Percentiles rank a stretch among this genome's conserved stretches.
Conservation (phyloP, 2,113 vertebrate species). For the Chaetodon auriga region DNA sequence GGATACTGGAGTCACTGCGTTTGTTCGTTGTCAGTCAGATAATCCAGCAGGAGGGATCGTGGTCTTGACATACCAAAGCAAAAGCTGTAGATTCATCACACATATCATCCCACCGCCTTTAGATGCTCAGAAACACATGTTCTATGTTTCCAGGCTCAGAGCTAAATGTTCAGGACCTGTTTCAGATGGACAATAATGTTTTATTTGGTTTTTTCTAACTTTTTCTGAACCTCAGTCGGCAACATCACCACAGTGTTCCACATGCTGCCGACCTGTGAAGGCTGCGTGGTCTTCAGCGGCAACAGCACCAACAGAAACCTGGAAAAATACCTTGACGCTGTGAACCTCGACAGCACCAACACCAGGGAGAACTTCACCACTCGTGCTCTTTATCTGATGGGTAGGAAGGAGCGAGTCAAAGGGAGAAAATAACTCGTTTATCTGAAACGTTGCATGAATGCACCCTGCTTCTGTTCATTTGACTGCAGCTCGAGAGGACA, state of each 20-base stretch:
- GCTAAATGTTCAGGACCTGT: background rate
- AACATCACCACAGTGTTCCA: background rate
- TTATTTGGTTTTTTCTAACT: background rate
- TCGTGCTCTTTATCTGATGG: slow-evolving; percentile 24
- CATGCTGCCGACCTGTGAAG: background rate
- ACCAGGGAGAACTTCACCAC: fast-evolving
- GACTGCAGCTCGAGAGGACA: slow-evolving; percentile 2
- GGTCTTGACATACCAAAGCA: background rate
- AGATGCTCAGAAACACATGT: background rate
- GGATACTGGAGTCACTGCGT: background rate
- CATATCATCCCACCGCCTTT: no score
- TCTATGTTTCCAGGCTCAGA: background rate
- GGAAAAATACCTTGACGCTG: fast-evolving
- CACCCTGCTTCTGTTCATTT: background rate
- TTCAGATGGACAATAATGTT: background rate
- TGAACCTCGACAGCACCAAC: fast-evolving
- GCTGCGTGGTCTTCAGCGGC: background rate
- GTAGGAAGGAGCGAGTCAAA: slow-evolving; percentile 9
- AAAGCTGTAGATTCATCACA: background rate
- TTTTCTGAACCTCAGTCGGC: background rate
- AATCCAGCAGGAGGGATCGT: background rate
- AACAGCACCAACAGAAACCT: background rate
- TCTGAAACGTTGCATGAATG: background rate
- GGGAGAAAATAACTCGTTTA: fast-evolving
- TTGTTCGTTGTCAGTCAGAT: no score